These are phyloP conservation scores for Crotalus tigris DNA, from an alignment of 2,113 vertebrate species.

Conservation along the genomic window DNA sequence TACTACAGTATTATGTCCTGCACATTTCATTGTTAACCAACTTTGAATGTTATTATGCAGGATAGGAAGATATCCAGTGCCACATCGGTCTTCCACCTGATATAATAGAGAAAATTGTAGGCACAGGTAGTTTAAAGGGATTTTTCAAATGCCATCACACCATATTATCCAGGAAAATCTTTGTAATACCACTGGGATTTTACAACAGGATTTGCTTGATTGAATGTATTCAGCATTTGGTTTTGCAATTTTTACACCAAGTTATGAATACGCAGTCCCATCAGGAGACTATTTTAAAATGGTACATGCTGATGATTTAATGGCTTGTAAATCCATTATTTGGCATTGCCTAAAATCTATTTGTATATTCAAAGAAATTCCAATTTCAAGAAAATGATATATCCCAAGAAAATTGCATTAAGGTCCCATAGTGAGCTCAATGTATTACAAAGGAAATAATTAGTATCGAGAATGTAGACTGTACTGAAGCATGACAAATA, in stretches of 20 bases:
- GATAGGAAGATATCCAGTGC: background rate
- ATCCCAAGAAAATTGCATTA: constrained; percentile 40
- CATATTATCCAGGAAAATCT: background rate
- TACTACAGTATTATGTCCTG: background rate
- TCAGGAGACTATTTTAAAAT: background rate
- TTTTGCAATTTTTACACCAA: constrained; percentile 2
- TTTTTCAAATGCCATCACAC: background rate
- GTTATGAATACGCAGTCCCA: background rate
- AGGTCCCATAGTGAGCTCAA: constrained; percentile 28
- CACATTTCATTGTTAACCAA: background rate
- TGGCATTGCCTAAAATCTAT: background rate
- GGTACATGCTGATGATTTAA: constrained; percentile 14
- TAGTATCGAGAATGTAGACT: constrained; percentile 33
- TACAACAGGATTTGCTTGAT: background rate
- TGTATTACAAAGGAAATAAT: constrained; percentile 45
- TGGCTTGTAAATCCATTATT: constrained; percentile 6
- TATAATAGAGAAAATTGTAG: background rate
- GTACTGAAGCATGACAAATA: constrained; percentile 43
- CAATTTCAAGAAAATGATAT: constrained; percentile 35
- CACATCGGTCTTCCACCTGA: background rate
- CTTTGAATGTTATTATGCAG: background rate
- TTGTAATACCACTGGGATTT: background rate
- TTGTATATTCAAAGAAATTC: constrained; percentile 28
- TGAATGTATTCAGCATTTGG: background rate
- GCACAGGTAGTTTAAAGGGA: background rate